Conservation (phyloP, 2,888 invertebrate genomes). For the Seira musarum region DNA sequence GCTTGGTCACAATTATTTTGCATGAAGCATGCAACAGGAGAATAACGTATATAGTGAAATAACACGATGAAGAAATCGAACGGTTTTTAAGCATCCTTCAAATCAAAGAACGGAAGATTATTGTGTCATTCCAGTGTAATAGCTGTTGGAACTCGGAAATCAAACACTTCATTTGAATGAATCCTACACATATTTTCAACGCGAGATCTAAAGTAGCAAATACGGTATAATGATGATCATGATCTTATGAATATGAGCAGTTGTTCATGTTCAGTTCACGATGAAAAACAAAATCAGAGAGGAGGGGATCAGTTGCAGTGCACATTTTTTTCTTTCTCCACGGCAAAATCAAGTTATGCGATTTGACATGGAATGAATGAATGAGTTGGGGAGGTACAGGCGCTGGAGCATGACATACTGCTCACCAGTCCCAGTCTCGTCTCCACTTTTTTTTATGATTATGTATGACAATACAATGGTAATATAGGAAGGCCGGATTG, state of each 20-base stretch:
- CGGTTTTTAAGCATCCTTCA: neutral
- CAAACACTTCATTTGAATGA: too few relatives aligned
- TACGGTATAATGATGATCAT: too few relatives aligned
- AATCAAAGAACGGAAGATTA: neutral
- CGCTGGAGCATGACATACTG: constrained; percentile 13
- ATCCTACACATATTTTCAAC: too few relatives aligned
- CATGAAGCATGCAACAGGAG: neutral
- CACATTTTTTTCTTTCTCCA: too few relatives aligned
- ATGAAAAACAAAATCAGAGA: too few relatives aligned
- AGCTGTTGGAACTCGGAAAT: too few relatives aligned
- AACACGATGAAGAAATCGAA: constrained; percentile 13
- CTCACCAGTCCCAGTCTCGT: neutral
- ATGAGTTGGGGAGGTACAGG: neutral
- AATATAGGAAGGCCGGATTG: constrained; percentile 16
- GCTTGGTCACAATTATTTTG: too few relatives aligned
- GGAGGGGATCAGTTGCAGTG: too few relatives aligned
- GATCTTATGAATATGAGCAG: constrained; percentile 4
- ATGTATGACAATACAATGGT: neutral
- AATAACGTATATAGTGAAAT: constrained; percentile 3
- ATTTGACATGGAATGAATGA: constrained; percentile 8
- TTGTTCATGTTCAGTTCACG: neutral
- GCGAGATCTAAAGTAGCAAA: too few relatives aligned
- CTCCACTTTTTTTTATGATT: neutral
- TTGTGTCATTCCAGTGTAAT: too few relatives aligned
- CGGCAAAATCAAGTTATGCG: neutral